Percentiles rank a stretch among this genome's conserved stretches.
These are phyloP conservation scores for Oryzias dopingdopingensis DNA, from an alignment of 2,797 vertebrate species.

Conservation along the genomic window DNA sequence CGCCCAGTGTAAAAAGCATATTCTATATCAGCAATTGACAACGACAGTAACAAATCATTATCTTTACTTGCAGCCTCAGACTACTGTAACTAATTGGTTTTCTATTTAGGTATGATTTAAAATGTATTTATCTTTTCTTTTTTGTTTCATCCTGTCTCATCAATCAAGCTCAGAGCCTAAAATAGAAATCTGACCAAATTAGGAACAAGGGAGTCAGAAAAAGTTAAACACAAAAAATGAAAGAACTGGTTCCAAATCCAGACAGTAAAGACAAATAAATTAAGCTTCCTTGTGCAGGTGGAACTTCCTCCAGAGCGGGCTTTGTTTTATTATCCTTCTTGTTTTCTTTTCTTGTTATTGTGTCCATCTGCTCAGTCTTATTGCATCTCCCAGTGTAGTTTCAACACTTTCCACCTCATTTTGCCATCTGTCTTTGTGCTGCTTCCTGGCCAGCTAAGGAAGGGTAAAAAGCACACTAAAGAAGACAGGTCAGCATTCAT, in stretches of 20 bases:
- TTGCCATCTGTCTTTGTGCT: constrained; percentile 46
- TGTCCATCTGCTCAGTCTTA: constrained; percentile 34
- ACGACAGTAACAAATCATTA: too few relatives aligned
- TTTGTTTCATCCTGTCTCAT: constrained; percentile 32
- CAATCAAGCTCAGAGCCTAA: constrained; percentile 70
- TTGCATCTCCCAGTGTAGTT: constrained; percentile 20
- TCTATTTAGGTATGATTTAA: too few relatives aligned
- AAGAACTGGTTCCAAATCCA: constrained; percentile 26
- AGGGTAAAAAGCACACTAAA: constrained; percentile 14
- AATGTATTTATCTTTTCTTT: constrained; percentile 17
- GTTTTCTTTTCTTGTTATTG: constrained; percentile 21
- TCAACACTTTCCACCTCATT: constrained; percentile 19
- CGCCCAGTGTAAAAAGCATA: too few relatives aligned
- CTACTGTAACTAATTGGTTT: too few relatives aligned
- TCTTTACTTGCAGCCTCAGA: too few relatives aligned
- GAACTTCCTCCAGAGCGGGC: constrained; percentile 22
- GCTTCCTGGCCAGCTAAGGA: constrained; percentile 35
- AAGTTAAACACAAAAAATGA: constrained; percentile 32
- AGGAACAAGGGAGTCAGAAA: constrained; percentile 33
- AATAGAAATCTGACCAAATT: constrained; percentile 64
- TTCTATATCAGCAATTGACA: too few relatives aligned
- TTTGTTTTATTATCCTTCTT: constrained; percentile 25
- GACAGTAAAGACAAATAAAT: constrained; percentile 22
- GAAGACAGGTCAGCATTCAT: constrained; percentile 50
- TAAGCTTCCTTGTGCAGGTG: constrained; percentile 23